Percentiles rank a stretch among this genome's conserved stretches.
Evolutionary conservation across 2,113 vertebrate genomes (phyloP).

Genomic region (Syrrhaptes paradoxus): DNA sequence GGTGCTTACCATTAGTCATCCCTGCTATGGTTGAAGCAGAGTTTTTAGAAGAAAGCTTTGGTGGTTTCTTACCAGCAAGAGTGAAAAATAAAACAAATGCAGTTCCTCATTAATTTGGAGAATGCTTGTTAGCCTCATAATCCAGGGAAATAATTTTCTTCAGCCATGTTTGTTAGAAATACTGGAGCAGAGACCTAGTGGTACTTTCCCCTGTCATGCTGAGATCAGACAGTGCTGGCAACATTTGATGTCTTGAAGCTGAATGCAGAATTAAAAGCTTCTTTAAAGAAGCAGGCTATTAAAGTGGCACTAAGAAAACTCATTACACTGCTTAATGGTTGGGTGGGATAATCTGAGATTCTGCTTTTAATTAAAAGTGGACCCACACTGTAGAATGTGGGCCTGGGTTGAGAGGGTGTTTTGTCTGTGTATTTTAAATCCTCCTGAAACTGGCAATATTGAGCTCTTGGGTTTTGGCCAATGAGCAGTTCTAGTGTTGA

Average conservation of each 20-base stretch:
- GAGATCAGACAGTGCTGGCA: constrained; percentile 55
- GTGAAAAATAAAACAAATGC: not conserved
- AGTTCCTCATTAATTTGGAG: not conserved
- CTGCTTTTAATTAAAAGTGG: constrained; percentile 32
- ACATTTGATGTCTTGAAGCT: constrained; percentile 35
- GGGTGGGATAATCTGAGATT: constrained; percentile 37
- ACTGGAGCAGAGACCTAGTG: not conserved
- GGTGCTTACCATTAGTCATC: constrained; percentile 46
- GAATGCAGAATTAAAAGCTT: constrained; percentile 45
- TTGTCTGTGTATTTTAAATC: not conserved
- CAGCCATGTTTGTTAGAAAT: constrained; percentile 9
- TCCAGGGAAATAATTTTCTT: constrained; percentile 22
- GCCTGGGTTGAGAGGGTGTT: not conserved
- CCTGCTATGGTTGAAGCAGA: not conserved
- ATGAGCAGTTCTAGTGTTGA: not conserved
- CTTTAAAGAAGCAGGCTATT: constrained; percentile 30
- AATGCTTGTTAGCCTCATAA: constrained; percentile 20
- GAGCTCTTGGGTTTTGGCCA: not conserved
- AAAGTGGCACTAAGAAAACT: constrained; percentile 18
- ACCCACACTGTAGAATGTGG: not conserved
- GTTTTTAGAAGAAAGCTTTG: constrained; percentile 19
- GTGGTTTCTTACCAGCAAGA: constrained; percentile 20
- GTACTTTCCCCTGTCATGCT: not conserved
- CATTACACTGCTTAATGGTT: not conserved
- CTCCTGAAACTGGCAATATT: not conserved